phyloP scores from a whole-genome alignment of 2,888 invertebrate genomes.

The Crocallis elinguaria region DNA sequence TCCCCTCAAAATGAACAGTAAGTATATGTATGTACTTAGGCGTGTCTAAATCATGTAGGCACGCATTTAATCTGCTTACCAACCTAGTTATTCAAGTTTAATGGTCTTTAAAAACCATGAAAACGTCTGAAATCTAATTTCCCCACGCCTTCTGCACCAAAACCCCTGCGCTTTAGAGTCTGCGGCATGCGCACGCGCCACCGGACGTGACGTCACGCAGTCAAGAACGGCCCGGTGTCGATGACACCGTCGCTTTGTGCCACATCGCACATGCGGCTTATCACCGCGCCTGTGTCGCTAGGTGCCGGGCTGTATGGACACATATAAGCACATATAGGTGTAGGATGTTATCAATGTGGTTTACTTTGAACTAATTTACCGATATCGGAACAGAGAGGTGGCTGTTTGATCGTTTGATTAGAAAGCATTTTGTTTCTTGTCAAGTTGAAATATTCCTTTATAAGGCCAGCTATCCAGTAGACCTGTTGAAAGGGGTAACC shows the following conservation, averaged over 20 bases:
- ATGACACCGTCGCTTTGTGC: conserved; percentile 56
- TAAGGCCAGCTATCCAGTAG: too few species aligned
- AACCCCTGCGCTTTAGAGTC: background rate
- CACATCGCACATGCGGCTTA: conserved; percentile 38
- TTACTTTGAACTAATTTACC: background rate
- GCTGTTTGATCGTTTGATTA: background rate
- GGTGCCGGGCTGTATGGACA: background rate
- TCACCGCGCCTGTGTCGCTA: conserved; percentile 18
- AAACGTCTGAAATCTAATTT: conserved; percentile 12
- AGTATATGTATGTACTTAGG: too few species aligned
- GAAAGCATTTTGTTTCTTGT: background rate
- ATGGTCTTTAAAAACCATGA: background rate
- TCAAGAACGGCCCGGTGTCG: conserved; percentile 60
- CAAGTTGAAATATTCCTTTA: background rate
- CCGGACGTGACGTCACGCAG: conserved; percentile 58
- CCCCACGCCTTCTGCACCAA: background rate
- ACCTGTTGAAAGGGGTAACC: too few species aligned
- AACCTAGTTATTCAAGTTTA: background rate
- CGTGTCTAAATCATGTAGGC: too few species aligned
- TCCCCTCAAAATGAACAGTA: too few species aligned
- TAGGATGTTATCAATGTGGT: conserved; percentile 9
- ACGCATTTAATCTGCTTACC: background rate
- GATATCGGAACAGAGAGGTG: conserved; percentile 5
- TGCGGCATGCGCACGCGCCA: conserved; percentile 45
- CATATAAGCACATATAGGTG: background rate